Conservation (phyloP, 2,113 vertebrate genomes). For the Notothenia rossii region DNA sequence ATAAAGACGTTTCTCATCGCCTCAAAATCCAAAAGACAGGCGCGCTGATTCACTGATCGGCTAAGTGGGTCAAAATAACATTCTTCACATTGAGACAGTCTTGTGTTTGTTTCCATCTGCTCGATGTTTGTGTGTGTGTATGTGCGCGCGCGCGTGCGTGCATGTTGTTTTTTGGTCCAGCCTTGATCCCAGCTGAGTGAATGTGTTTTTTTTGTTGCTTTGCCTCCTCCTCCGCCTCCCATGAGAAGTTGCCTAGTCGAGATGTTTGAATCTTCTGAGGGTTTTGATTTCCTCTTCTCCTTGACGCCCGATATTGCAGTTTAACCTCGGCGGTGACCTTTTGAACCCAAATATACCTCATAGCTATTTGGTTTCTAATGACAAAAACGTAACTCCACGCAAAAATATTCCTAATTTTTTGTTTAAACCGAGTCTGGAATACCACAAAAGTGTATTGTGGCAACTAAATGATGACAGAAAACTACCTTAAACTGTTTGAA, state of each 20-base stretch:
- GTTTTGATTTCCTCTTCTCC: constrained; percentile 60
- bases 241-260: constrained; percentile 25
- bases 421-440: neutral
- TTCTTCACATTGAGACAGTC: constrained; percentile 43
- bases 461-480: too few relatives aligned
- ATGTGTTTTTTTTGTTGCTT: constrained; percentile 37
- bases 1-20: constrained; percentile 45
- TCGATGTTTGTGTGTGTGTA: neutral
- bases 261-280: constrained; percentile 38
- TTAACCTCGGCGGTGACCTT: constrained; percentile 35
- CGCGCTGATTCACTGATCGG: constrained; percentile 11
- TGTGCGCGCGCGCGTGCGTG: neutral
- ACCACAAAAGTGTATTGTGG: neutral
- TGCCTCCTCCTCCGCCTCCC: neutral
- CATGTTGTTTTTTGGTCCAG: neutral
- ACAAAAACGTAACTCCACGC: neutral
- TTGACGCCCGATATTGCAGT: constrained; percentile 17
- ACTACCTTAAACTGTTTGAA: too few relatives aligned
- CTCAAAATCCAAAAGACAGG: constrained; percentile 43
- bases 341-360: constrained; percentile 25
- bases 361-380: constrained; percentile 8
- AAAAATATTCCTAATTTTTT: neutral
- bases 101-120: constrained; percentile 53
- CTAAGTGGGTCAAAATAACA: constrained; percentile 62
- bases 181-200: constrained; percentile 54